Conservation (phyloP, 2,113 vertebrate genomes). For the Pseudopipra pipra region DNA sequence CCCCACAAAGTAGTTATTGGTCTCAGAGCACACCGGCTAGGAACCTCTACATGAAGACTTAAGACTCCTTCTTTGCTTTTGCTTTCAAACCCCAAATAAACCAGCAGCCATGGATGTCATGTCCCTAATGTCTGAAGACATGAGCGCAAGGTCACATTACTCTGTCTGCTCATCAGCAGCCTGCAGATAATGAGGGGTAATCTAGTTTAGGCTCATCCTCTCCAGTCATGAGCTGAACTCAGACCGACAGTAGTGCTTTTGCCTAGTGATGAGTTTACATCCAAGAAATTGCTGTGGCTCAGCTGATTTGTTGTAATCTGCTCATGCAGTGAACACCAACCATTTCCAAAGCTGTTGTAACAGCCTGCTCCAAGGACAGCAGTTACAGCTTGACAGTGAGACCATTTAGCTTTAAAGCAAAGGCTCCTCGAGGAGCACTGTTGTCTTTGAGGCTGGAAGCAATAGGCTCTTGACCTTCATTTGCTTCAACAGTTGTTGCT, state of each 20-base stretch:
- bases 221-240: neutral
- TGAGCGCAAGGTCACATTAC: neutral
- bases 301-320: neutral
- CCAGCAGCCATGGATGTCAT: neutral
- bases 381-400: neutral
- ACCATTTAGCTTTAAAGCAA: neutral
- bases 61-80: neutral
- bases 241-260: neutral
- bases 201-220: neutral
- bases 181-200: neutral
- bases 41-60: neutral
- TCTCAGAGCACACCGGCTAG: neutral
- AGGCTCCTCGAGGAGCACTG: neutral
- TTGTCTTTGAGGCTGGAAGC: neutral
- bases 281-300: neutral
- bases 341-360: neutral
- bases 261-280: rapidly evolving
- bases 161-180: neutral
- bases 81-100: neutral
- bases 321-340: neutral
- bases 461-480: slow-evolving; percentile 14
- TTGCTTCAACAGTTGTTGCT: neutral
- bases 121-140: neutral
- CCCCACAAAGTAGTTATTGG: neutral
- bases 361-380: neutral